These are phyloP conservation scores for Apeira syringaria DNA, from an alignment of 2,888 invertebrate genomes.

Conservation along the genomic window DNA sequence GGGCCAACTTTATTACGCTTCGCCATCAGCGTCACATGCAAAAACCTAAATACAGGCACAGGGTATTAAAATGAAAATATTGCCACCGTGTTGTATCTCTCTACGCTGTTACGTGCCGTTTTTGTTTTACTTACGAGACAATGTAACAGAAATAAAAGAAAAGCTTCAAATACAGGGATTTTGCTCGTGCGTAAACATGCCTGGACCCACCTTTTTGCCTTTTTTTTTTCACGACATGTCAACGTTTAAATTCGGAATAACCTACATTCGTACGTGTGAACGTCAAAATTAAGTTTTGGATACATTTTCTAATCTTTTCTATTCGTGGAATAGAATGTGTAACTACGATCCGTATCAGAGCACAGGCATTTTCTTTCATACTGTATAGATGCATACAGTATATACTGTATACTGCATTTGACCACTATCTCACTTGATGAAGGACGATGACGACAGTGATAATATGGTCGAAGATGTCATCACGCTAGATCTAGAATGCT, in stretches of 20 bases:
- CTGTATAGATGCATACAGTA: no score
- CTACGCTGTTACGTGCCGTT: conserved; percentile 25
- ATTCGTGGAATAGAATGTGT: no score
- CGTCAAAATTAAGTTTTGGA: no score
- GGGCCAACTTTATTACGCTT: conserved; percentile 57
- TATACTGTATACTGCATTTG: no score
- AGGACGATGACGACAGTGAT: no score
- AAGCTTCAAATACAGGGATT: conserved; percentile 35
- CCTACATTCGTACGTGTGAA: conserved; percentile 5
- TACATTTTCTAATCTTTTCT: no score
- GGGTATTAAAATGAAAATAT: conserved; percentile 22
- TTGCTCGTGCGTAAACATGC: conserved; percentile 41
- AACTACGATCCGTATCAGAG: no score
- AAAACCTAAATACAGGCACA: conserved; percentile 38
- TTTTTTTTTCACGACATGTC: conserved; percentile 29
- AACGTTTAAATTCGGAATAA: conserved; percentile 15
- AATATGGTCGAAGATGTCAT: no score
- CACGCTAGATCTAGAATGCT: no score
- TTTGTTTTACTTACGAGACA: conserved; percentile 38
- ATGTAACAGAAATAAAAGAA: conserved; percentile 37
- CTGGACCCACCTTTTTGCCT: conserved; percentile 26
- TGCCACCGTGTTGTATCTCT: conserved; percentile 8
- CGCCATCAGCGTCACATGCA: conserved; percentile 47
- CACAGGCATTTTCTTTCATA: no score
- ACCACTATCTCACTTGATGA: no score